These are phyloP conservation scores for Charaxes varanes DNA, from an alignment of 1,140 invertebrate genomes.

Conservation along the genomic window DNA sequence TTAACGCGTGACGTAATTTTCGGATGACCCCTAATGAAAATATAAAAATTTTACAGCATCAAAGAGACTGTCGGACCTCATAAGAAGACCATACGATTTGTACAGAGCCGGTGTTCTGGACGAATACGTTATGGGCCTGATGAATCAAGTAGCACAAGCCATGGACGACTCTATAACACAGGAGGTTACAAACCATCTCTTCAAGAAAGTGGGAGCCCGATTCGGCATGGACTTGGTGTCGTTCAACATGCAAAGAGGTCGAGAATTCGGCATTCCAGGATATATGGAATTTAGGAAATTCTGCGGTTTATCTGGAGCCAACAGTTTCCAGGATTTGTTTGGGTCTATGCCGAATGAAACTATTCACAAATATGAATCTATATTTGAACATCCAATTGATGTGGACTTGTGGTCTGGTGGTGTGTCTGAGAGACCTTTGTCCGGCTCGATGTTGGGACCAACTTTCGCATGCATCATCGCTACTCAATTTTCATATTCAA, in stretches of 20 bases:
- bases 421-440: slow-evolving; percentile 90
- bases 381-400: slow-evolving; percentile 83
- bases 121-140: slow-evolving; percentile 93
- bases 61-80: slow-evolving; percentile 90
- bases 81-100: slow-evolving; percentile 91
- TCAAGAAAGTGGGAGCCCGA: slow-evolving; percentile 89
- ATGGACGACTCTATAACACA: slow-evolving; percentile 96
- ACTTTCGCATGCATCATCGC: slow-evolving; percentile 97
- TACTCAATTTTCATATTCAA: slow-evolving; percentile 94
- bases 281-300: slow-evolving; percentile 95
- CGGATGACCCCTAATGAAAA: no score
- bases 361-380: slow-evolving; percentile 78
- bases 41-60: no score
- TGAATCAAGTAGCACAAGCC: slow-evolving; percentile 95
- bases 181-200: slow-evolving; percentile 93
- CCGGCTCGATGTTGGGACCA: slow-evolving; percentile 93
- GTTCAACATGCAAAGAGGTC: slow-evolving; percentile 94
- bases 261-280: slow-evolving; percentile 93
- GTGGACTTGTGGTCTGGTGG: slow-evolving; percentile 95
- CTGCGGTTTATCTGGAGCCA: slow-evolving; percentile 87
- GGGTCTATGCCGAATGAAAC: slow-evolving; percentile 94
- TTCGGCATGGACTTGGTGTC: slow-evolving; percentile 95
- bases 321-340: slow-evolving; percentile 89
- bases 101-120: slow-evolving; percentile 93
- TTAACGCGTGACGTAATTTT: no score